Evolutionary conservation across 2,797 vertebrate species (phyloP).

Genomic region (Potorous gilbertii): DNA sequence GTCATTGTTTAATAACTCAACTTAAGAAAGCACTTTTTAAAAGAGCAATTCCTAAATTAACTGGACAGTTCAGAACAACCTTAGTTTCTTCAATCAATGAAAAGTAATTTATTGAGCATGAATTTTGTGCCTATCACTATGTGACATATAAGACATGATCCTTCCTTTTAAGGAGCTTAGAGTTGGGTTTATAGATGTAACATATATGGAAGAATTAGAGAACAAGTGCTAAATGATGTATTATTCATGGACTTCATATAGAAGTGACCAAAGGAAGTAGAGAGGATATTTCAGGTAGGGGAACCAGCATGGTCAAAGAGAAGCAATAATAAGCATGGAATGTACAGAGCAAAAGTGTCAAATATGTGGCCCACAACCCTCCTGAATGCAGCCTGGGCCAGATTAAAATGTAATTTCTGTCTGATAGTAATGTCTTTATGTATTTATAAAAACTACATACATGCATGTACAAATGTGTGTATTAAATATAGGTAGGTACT

Average conservation of each 20-base stretch:
- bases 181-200: not conserved
- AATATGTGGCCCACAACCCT: not conserved
- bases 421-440: not conserved
- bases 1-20: not conserved
- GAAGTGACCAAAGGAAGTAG: slow-evolving; percentile 20
- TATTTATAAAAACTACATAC: not conserved
- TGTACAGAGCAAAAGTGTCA: slow-evolving; percentile 2
- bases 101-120: not conserved
- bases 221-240: not conserved
- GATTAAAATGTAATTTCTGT: not conserved
- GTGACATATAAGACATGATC: not conserved
- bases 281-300: not conserved
- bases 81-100: not conserved
- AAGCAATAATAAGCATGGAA: slow-evolving; percentile 25
- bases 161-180: not conserved
- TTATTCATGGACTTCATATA: not conserved
- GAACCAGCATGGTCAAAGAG: slow-evolving; percentile 38
- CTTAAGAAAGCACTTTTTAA: not conserved
- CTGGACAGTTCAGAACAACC: not conserved
- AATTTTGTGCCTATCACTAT: not conserved
- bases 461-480: not conserved
- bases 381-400: not conserved
- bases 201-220: not conserved
- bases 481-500: too few species aligned
- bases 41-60: not conserved